Evolutionary conservation across 2,113 vertebrate genomes (phyloP), one percentile per base, ranked within the genome.

Genomic region (Mustela nigripes): DNA sequence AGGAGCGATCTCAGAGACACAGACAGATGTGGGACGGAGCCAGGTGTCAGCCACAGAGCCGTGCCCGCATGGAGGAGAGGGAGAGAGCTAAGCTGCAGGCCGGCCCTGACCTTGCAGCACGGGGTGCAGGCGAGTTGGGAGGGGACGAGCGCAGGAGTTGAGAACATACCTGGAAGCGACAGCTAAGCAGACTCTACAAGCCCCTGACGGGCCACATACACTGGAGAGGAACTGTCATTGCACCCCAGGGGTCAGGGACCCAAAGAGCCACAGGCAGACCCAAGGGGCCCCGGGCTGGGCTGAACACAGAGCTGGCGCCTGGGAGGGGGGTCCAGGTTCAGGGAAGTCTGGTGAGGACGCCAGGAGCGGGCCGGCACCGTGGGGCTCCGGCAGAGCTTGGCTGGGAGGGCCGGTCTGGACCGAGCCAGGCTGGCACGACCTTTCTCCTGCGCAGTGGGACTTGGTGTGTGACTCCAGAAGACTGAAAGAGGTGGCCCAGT

Each of bases 401-500:
- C 31, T 22, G 39, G n/a, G 45, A 0, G 1, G 18, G 28, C 78
- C 1, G 14, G 67, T 53, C 39, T 36, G 50, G 6, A 4, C 48
- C 62, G 31, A 93, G 45, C 50, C 33, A 1, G 16, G 9, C 22
- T n/a, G 63, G 22, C 86, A 8, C 0, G 3, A 8, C 74, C 67
- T 97, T 73, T 89, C n/a, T 97, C 93, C 45, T 0, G 0, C 18
- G 7, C 98, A 99, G 99, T 99, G 99, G 99, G 97, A 99, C 94
- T 65, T 99, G 94, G 98, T 99, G 56, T 99, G 99, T 60, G 1
- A 92, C 82, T 94, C 96, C 9, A 96, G 90, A 15, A 98, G 98
- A 10, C 94, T 99, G 94, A 99, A 98, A 97, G 97, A 99, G 96
- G 36, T 99, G 98, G 98, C 99, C 2, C 99, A 99, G 92, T 99